Conservation (phyloP, 2,888 invertebrate genomes). For the Drosophila aldrichi region DNA sequence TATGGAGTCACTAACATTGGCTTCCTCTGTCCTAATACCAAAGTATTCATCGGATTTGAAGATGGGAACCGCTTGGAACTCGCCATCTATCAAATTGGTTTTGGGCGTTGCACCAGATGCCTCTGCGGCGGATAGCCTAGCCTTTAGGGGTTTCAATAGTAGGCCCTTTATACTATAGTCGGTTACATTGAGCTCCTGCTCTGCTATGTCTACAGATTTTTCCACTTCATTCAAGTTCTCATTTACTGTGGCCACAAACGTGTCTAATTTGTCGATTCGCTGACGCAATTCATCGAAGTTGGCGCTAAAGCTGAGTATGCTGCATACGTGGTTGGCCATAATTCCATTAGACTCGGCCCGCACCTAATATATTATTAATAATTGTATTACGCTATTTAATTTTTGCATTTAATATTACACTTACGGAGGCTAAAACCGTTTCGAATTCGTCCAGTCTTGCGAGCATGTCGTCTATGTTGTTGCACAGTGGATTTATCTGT, state of each 20-base stretch:
- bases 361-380: constrained; percentile 60
- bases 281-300: constrained; percentile 87
- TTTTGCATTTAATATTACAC: constrained; percentile 1
- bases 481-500: constrained; percentile 87
- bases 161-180: constrained; percentile 87
- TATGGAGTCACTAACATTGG: not conserved
- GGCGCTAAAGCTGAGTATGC: constrained; percentile 86
- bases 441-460: constrained; percentile 89
- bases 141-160: constrained; percentile 88
- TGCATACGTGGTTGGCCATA: constrained; percentile 85
- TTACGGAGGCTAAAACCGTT: constrained; percentile 87
- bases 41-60: constrained; percentile 84
- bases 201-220: constrained; percentile 87
- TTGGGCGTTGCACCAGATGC: constrained; percentile 29
- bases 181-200: constrained; percentile 87
- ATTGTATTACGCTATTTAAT: not conserved
- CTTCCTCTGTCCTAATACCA: constrained; percentile 26
- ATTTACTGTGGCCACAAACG: constrained; percentile 87
- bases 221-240: constrained; percentile 87
- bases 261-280: constrained; percentile 87
- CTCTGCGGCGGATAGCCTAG: constrained; percentile 55
- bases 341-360: constrained; percentile 82
- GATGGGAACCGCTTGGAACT: constrained; percentile 82
- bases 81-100: constrained; percentile 75
- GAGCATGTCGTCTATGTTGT: constrained; percentile 89